phyloP scores from a whole-genome alignment of 2,888 invertebrate genomes.

The Microctonus hyperodae region DNA sequence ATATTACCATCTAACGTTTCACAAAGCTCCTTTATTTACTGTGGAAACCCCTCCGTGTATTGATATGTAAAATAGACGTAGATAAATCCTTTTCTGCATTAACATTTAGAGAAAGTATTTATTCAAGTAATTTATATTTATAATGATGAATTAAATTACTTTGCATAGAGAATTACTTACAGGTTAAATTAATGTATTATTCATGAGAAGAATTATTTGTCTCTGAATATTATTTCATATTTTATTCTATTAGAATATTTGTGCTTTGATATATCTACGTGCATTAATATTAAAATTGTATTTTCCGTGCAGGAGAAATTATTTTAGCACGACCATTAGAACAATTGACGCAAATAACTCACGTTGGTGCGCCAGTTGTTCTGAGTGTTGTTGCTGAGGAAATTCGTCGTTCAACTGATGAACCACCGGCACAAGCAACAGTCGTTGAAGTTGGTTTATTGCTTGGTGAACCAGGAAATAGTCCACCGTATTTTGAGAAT shows the following conservation, averaged over 20 bases:
- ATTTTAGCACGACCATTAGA: conserved; percentile 75
- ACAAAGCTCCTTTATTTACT: conserved; percentile 10
- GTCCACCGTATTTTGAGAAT: conserved; percentile 81
- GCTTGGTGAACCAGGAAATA: conserved; percentile 78
- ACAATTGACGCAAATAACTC: conserved; percentile 81
- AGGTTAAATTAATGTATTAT: conserved; percentile 31
- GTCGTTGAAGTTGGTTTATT: conserved; percentile 85
- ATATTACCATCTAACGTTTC: not conserved
- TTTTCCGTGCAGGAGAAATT: conserved; percentile 74
- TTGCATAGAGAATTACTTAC: conserved; percentile 24
- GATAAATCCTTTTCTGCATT: conserved; percentile 4
- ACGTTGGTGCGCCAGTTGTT: conserved; percentile 83
- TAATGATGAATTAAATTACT: conserved; percentile 36
- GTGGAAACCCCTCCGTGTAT: conserved; percentile 19
- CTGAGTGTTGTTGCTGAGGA: conserved; percentile 88
- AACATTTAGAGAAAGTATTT: conserved; percentile 16
- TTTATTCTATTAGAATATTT: not conserved
- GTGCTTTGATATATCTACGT: not conserved
- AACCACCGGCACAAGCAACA: conserved; percentile 81
- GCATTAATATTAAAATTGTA: too few species aligned
- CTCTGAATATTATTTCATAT: not conserved
- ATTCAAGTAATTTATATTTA: conserved; percentile 31
- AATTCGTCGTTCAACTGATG: conserved; percentile 75
- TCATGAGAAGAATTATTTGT: conserved; percentile 20
- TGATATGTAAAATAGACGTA: conserved; percentile 38